Evolutionary conservation across 2,888 invertebrate species (phyloP).

Genomic region (Drosophila greeni): DNA sequence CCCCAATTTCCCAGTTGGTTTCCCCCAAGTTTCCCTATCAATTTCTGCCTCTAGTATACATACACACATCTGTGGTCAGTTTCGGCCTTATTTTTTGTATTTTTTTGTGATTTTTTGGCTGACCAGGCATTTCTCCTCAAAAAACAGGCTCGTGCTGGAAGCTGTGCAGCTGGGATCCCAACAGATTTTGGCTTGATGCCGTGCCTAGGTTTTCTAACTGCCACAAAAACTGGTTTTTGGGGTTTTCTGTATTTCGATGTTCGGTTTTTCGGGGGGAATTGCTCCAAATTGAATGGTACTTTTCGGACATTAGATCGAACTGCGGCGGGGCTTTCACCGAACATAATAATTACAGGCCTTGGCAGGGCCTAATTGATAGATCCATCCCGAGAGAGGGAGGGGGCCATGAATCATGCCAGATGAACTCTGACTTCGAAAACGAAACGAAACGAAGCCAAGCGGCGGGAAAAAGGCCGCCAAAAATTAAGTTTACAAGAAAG

Average conservation of each 20-base stretch:
- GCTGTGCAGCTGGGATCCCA: slow-evolving; percentile 19
- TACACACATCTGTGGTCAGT: slow-evolving; percentile 16
- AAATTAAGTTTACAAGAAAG: slow-evolving; percentile 8
- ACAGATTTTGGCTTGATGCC: slow-evolving; percentile 16
- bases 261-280: neutral
- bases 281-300: slow-evolving; percentile 36
- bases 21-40: neutral
- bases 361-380: slow-evolving; percentile 34
- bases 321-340: slow-evolving; percentile 17
- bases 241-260: neutral
- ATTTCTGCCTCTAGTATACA: slow-evolving; percentile 1
- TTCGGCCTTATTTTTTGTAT: neutral
- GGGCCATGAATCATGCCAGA: slow-evolving; percentile 16
- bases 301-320: slow-evolving; percentile 29
- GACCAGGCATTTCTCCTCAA: slow-evolving; percentile 21
- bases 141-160: slow-evolving; percentile 24
- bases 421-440: slow-evolving; percentile 31
- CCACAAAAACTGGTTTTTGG: slow-evolving; percentile 18
- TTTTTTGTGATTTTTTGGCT: neutral
- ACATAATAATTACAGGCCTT: slow-evolving; percentile 30
- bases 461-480: slow-evolving; percentile 32
- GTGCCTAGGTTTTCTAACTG: slow-evolving; percentile 23
- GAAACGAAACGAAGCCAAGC: slow-evolving; percentile 13
- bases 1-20: neutral
- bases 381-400: neutral